Conservation (phyloP, 1,140 invertebrate genomes). For the Drosophila truncata region DNA sequence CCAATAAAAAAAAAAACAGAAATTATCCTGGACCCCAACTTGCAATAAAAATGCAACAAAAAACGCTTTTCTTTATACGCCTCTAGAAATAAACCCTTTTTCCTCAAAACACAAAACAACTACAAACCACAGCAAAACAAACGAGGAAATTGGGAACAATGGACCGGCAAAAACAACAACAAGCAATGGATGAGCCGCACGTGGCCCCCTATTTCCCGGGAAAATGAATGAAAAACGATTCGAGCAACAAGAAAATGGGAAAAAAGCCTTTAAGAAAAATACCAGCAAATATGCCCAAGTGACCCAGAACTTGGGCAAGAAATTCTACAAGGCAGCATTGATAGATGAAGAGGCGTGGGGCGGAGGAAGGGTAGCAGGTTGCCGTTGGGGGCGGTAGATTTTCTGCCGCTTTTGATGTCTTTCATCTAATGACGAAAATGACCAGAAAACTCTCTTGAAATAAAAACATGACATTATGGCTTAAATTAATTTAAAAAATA, state of each 20-base stretch:
- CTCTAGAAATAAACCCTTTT: conserved; percentile 31
- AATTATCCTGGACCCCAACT: neutral
- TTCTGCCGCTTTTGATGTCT: conserved; percentile 30
- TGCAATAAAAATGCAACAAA: conserved; percentile 3
- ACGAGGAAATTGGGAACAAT: conserved; percentile 30
- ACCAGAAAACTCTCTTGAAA: conserved; percentile 21
- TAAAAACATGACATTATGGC: too few species aligned
- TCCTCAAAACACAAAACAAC: neutral
- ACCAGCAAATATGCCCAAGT: conserved; percentile 52
- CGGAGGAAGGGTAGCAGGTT: neutral
- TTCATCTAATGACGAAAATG: conserved; percentile 46
- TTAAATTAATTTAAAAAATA: too few species aligned
- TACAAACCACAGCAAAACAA: conserved; percentile 19
- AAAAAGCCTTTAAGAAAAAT: conserved; percentile 47
- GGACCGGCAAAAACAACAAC: conserved; percentile 32
- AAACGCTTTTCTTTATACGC: conserved; percentile 14
- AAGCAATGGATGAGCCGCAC: conserved; percentile 19
- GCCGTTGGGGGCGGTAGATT: neutral
- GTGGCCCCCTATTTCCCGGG: conserved; percentile 6
- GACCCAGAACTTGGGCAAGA: conserved; percentile 72
- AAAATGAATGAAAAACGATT: conserved; percentile 50
- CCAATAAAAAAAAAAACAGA: neutral
- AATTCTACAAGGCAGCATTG: conserved; percentile 20
- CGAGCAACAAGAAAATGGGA: conserved; percentile 21
- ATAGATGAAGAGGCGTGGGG: neutral